phyloP scores from a whole-genome alignment of 2,113 vertebrate species.

The Paradoxurus hermaphroditus region DNA sequence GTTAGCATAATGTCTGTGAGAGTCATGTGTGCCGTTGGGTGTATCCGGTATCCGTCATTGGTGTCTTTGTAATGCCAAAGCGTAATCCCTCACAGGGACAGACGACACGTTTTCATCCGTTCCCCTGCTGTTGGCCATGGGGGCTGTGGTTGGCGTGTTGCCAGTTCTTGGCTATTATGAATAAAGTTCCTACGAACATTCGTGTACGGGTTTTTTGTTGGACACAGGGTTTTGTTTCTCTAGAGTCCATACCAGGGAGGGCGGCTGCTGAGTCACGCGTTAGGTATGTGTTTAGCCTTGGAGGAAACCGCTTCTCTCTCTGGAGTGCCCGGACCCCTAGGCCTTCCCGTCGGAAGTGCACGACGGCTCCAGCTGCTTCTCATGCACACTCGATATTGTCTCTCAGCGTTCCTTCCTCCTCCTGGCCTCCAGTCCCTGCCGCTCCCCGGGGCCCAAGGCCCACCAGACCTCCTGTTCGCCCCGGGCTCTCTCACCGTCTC shows the following conservation, averaged over 20 bases:
- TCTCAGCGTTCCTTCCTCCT: neutral
- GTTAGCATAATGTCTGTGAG: neutral
- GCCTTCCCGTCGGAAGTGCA: rapidly evolving
- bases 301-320: neutral
- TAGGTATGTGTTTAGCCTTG: neutral
- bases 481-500: neutral
- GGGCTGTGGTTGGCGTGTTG: neutral
- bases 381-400: neutral
- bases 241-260: neutral
- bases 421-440: rapidly evolving
- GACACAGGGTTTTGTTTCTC: neutral
- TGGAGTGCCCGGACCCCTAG: neutral
- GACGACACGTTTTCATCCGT: too few relatives aligned
- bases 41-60: rapidly evolving
- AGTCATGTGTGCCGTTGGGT: rapidly evolving
- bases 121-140: neutral
- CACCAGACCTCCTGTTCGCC: neutral
- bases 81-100: rapidly evolving
- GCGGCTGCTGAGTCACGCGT: neutral
- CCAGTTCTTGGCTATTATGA: neutral
- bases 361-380: neutral
- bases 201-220: neutral
- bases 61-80: neutral
- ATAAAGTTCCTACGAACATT: neutral
- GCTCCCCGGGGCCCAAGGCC: rapidly evolving